Percentiles rank a stretch among this genome's conserved stretches.
Conservation (phyloP, 2,113 vertebrate species). For the Rhinolophus sinicus region DNA sequence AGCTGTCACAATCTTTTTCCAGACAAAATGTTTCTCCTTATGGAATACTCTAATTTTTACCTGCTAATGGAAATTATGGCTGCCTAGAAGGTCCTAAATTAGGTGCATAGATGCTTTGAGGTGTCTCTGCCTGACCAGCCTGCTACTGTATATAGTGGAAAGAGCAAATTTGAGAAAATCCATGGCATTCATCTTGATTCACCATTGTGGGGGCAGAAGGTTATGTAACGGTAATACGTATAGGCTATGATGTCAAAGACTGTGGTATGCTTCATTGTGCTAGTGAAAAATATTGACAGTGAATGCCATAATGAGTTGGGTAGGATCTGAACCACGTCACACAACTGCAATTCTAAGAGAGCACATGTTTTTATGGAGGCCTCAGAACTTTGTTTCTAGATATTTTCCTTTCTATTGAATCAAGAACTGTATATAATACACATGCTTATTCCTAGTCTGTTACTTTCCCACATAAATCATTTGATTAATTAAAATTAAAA, state of each 20-base stretch:
- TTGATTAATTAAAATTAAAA: neutral
- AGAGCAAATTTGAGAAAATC: neutral
- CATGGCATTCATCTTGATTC: neutral
- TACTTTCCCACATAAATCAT: neutral
- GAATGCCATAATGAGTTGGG: neutral
- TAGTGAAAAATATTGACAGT: neutral
- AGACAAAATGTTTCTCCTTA: neutral
- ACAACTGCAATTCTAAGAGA: neutral
- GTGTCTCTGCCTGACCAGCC: neutral
- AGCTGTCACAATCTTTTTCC: neutral
- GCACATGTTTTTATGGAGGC: neutral
- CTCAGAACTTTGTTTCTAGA: neutral
- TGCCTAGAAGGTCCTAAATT: constrained; percentile 10
- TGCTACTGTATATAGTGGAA: neutral
- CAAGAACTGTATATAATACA: neutral
- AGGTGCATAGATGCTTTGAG: neutral
- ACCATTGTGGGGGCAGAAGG: neutral
- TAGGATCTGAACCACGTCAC: neutral
- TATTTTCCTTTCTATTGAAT: constrained; percentile 1
- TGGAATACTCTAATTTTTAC: neutral
- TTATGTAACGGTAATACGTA: neutral
- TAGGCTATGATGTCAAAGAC: neutral
- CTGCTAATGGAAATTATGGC: neutral
- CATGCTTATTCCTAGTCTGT: neutral
- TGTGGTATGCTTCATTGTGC: neutral